phyloP scores from a whole-genome alignment of 1,140 invertebrate genomes.

The Aphidius gifuensis region DNA sequence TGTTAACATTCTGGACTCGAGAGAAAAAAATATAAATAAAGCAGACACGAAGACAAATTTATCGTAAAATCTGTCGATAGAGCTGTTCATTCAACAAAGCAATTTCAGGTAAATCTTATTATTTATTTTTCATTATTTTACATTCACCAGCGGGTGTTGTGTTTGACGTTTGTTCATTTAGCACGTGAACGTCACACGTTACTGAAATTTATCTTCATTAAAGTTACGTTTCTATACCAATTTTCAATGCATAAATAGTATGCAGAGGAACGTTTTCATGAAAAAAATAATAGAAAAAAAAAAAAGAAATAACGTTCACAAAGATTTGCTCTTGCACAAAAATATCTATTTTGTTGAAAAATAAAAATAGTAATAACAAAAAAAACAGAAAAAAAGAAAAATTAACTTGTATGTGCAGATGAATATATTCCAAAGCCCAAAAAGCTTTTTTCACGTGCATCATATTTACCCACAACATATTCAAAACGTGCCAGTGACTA shows the following conservation, averaged over 20 bases:
- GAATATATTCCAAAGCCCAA: no score
- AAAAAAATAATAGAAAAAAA: no score
- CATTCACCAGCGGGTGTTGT: conserved; percentile 2
- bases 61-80: background rate
- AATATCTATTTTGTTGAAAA: no score
- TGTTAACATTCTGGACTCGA: no score
- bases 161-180: conserved; percentile 6
- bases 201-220: conserved; percentile 28
- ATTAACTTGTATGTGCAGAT: no score
- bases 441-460: conserved; percentile 6
- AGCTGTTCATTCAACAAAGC: no score
- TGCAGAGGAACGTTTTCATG: conserved; percentile 8
- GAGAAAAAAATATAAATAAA: no score
- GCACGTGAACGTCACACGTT: conserved; percentile 16
- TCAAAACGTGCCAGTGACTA: conserved; percentile 4
- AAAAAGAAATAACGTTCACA: no score
- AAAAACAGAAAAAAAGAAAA: no score
- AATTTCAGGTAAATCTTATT: conserved; percentile 1
- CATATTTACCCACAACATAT: conserved; percentile 9
- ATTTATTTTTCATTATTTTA: conserved; percentile 4
- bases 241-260: conserved; percentile 1
- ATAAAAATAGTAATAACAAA: no score
- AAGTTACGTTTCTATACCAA: conserved; percentile 6
- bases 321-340: no score
- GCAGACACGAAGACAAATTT: background rate